Evolutionary conservation across 2,113 vertebrate species (phyloP).

Genomic region (Ictalurus punctatus): DNA sequence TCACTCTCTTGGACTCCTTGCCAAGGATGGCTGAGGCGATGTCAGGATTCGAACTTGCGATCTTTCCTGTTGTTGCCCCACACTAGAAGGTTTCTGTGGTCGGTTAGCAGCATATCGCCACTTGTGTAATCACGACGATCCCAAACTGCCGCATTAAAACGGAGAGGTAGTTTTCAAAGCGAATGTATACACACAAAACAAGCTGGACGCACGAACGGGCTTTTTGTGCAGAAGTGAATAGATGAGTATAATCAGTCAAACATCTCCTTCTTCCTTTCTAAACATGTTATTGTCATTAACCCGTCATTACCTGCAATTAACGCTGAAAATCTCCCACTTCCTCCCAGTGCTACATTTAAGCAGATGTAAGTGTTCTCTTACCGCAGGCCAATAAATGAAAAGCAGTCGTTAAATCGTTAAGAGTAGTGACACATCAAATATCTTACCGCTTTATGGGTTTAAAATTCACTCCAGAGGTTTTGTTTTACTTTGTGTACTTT

Average conservation of each 20-base stretch:
- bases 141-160: background rate
- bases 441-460: background rate
- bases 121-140: background rate
- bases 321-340: background rate
- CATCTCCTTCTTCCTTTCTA: background rate
- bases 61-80: background rate
- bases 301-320: background rate
- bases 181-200: background rate
- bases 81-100: too few species aligned
- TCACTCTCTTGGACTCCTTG: background rate
- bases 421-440: background rate
- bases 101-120: background rate
- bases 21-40: background rate
- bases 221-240: background rate
- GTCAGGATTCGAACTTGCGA: background rate
- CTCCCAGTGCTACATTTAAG: background rate
- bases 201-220: background rate
- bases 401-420: background rate
- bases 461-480: background rate
- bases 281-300: background rate
- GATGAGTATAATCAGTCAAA: background rate
- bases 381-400: background rate
- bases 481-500: constrained; percentile 9
- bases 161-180: background rate
- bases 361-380: background rate